A percentile compares a stretch with the other conserved stretches of the same genome.
phyloP scores from a whole-genome alignment of 2,113 vertebrate species.

The Tachuris rubrigastra region DNA sequence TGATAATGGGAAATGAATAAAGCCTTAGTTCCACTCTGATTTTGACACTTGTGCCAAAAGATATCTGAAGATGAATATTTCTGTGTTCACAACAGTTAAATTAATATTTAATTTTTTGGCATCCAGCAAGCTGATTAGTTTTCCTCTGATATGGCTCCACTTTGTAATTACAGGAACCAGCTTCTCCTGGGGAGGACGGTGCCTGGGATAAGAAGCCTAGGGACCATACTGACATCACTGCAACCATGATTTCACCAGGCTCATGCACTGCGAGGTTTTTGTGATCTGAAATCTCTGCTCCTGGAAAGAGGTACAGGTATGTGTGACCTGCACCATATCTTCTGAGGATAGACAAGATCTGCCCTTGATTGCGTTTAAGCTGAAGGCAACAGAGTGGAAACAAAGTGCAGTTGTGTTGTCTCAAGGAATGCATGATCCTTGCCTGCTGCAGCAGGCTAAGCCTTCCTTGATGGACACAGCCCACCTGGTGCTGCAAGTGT shows the following conservation, averaged over 20 bases:
- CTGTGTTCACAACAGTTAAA: slow-evolving; percentile 36
- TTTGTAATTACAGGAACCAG: slow-evolving; percentile 30
- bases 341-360: background rate
- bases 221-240: background rate
- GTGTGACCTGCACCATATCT: background rate
- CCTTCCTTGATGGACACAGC: background rate
- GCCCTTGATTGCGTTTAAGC: background rate
- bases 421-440: rapidly evolving
- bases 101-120: slow-evolving; percentile 57
- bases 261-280: background rate
- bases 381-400: background rate
- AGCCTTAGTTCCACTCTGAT: slow-evolving; percentile 36
- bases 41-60: slow-evolving; percentile 43
- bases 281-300: background rate
- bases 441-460: background rate
- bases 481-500: background rate
- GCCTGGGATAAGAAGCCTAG: background rate
- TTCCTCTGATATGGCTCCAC: background rate
- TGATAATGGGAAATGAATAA: slow-evolving; percentile 56
- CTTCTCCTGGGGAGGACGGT: background rate
- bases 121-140: slow-evolving; percentile 43
- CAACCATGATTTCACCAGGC: background rate
- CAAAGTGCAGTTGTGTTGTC: background rate
- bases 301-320: background rate
- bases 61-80: slow-evolving; percentile 45